Percentiles rank a stretch among this genome's conserved stretches.
These are phyloP conservation scores for Drosophila parthenogenetica DNA, from an alignment of 2,888 invertebrate genomes.

Conservation along the genomic window DNA sequence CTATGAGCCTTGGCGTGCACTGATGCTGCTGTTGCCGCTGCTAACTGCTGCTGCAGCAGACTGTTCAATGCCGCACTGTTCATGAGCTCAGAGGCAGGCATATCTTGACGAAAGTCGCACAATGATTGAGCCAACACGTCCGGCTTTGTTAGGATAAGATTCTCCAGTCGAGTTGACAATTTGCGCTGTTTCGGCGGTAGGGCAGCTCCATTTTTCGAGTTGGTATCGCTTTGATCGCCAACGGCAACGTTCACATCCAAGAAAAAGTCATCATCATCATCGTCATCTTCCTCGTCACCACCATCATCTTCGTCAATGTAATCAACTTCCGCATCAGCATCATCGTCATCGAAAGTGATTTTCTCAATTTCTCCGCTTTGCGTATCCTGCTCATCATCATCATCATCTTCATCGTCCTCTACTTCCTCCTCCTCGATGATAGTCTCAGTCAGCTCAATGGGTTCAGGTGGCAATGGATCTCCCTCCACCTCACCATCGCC, in stretches of 20 bases:
- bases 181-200: conserved; percentile 76
- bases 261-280: conserved; percentile 72
- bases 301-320: conserved; percentile 80
- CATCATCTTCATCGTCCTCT: conserved; percentile 70
- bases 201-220: conserved; percentile 55
- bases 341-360: conserved; percentile 62
- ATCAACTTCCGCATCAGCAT: conserved; percentile 68
- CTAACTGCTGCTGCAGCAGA: conserved; percentile 81
- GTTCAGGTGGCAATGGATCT: conserved; percentile 73
- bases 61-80: conserved; percentile 74
- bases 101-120: conserved; percentile 84
- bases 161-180: conserved; percentile 81
- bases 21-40: conserved; percentile 73
- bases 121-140: conserved; percentile 83
- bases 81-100: conserved; percentile 82
- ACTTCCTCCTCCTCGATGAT: conserved; percentile 68
- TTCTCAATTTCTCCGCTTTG: conserved; percentile 81
- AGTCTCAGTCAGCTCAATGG: conserved; percentile 61
- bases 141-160: conserved; percentile 82
- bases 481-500: conserved; percentile 31
- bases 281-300: conserved; percentile 64
- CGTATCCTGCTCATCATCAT: conserved; percentile 75
- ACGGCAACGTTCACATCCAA: conserved; percentile 69
- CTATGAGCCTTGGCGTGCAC: conserved; percentile 69
- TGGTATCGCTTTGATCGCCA: conserved; percentile 47